A percentile compares a stretch with the other conserved stretches of the same genome.
These are phyloP conservation scores for Fabriciana adippe DNA, from an alignment of 2,888 invertebrate species.

Conservation along the genomic window DNA sequence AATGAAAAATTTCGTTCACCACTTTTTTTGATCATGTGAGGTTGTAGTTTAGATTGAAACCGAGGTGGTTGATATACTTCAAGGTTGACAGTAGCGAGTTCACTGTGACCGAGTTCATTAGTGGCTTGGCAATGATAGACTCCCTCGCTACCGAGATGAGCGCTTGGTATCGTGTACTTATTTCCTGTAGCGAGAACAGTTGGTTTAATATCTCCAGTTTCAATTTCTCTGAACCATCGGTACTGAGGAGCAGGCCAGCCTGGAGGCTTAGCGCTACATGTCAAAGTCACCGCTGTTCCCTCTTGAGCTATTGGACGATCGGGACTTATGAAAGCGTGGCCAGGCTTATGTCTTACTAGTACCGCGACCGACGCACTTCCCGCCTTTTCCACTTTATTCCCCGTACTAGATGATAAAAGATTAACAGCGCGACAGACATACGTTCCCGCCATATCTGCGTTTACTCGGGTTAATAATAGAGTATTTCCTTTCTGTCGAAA, in stretches of 20 bases:
- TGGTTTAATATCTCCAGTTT: conserved; percentile 82
- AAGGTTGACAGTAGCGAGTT: conserved; percentile 90
- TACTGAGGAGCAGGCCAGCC: conserved; percentile 97
- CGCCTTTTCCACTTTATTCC: conserved; percentile 87
- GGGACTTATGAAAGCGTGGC: conserved; percentile 91
- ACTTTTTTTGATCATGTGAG: conserved; percentile 90
- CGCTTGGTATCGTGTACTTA: conserved; percentile 92
- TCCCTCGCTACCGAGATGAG: conserved; percentile 93
- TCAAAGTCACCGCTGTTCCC: conserved; percentile 90
- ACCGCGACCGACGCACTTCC: conserved; percentile 92
- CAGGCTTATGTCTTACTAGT: conserved; percentile 92
- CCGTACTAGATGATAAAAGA: conserved; percentile 88
- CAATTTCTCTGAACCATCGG: conserved; percentile 93
- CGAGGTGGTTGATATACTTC: conserved; percentile 95
- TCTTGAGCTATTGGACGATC: conserved; percentile 92
- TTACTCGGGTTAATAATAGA: conserved; percentile 87
- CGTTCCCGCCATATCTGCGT: conserved; percentile 93
- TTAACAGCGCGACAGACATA: conserved; percentile 95
- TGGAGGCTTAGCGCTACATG: conserved; percentile 93
- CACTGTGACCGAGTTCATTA: conserved; percentile 94
- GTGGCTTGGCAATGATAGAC: conserved; percentile 94
- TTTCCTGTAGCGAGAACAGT: conserved; percentile 89
- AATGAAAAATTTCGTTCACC: conserved; percentile 90
- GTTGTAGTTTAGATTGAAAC: conserved; percentile 90
- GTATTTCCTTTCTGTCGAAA: conserved; percentile 92